phyloP scores from a whole-genome alignment of 2,797 vertebrate genomes.

The Dendrocincla fuliginosa region DNA sequence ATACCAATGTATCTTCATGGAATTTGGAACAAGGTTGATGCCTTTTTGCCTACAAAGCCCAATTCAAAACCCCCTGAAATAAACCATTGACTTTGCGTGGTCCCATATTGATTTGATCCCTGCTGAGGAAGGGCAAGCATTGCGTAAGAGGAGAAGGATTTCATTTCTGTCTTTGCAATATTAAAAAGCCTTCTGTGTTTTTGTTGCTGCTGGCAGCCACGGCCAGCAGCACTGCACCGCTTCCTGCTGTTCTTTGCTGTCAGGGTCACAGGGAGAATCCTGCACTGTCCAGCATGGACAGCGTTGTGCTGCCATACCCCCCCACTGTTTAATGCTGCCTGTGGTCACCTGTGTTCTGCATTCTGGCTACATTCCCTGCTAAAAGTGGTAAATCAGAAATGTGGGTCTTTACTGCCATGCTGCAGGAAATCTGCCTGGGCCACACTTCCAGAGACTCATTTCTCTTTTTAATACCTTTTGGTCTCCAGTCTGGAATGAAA shows the following conservation, averaged over 20 bases:
- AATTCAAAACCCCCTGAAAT: constrained; percentile 38
- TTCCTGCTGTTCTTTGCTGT: constrained; percentile 5
- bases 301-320: not conserved
- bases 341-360: not conserved
- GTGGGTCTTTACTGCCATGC: fast-evolving
- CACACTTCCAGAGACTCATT: not conserved
- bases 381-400: not conserved
- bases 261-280: not conserved
- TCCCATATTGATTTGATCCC: constrained; percentile 37
- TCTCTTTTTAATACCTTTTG: not conserved
- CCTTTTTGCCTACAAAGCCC: constrained; percentile 44
- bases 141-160: constrained; percentile 28
- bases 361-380: not conserved
- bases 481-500: not conserved
- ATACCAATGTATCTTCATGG: not conserved
- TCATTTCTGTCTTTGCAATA: not conserved
- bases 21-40: not conserved
- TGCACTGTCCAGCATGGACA: not conserved
- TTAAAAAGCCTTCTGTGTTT: constrained; percentile 45
- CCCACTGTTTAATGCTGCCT: not conserved
- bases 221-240: not conserved
- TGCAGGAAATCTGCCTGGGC: not conserved
- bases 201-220: not conserved
- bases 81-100: constrained; percentile 13
- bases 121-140: constrained; percentile 2